phyloP scores from a whole-genome alignment of 2,797 vertebrate genomes.

The Sphenopsis melanotis region DNA sequence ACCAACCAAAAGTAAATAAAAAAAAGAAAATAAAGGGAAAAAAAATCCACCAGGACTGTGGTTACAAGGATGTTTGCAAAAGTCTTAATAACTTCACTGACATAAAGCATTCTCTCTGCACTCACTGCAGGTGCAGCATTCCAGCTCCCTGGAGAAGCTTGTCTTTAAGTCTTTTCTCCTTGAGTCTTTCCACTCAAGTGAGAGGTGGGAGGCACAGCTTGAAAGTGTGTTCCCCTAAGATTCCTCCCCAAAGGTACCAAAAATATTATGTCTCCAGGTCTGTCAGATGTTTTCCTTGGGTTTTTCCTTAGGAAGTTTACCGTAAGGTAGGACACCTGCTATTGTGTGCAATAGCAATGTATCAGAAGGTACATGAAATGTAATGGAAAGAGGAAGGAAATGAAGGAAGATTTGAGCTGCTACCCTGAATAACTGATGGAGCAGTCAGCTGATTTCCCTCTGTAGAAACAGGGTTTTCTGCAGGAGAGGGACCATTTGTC shows the following conservation, averaged over 20 bases:
- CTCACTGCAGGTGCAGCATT: slow-evolving; percentile 51
- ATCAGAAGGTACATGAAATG: neutral
- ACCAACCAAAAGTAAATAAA: neutral
- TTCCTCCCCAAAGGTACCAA: neutral
- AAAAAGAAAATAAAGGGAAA: neutral
- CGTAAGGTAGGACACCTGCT: slow-evolving; percentile 8
- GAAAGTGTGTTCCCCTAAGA: slow-evolving; percentile 20
- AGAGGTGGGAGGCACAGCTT: slow-evolving; percentile 5
- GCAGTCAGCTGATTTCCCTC: neutral
- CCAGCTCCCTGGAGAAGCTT: slow-evolving; percentile 26
- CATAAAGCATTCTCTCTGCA: slow-evolving; percentile 61
- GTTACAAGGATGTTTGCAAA: neutral
- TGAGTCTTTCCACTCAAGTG: slow-evolving; percentile 22
- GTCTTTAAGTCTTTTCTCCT: slow-evolving; percentile 28
- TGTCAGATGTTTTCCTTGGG: slow-evolving; percentile 27
- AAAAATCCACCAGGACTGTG: neutral
- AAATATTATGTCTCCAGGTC: neutral
- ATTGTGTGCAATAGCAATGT: neutral
- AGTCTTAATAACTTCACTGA: slow-evolving; percentile 38
- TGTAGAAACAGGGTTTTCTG: neutral
- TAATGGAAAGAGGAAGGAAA: slow-evolving; percentile 39
- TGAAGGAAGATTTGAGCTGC: slow-evolving; percentile 22
- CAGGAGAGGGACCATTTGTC: neutral
- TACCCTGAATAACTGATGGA: neutral
- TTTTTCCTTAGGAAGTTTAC: slow-evolving; percentile 1